Base-by-base conservation (phyloP, 2,797 vertebrate species). In the Tauraco hartlaubi region DNA sequence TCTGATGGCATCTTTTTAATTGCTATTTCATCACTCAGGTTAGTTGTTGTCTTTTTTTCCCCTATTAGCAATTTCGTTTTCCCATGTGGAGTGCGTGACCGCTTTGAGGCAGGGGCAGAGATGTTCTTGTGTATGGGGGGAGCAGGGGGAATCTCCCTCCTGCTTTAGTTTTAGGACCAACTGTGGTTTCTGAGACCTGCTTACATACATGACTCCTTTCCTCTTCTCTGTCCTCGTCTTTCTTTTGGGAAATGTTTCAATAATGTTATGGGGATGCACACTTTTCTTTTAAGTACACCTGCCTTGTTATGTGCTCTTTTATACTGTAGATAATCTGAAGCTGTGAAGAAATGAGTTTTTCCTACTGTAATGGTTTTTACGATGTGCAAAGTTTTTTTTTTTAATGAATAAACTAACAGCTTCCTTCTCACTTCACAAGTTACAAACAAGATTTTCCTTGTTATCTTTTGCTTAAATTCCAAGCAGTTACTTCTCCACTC, bases 1-100 rank as follows among this genome's bases (percentile, higher is more conserved):
- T 88, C 67, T 69, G 73, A 81, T 92, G 91, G 41, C 94, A 92
- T 88, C 78, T 94, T 95, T 90, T 92, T 88, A 97, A 92, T 94
- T 91, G 88, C 82, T 85, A 6, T 96, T 96, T 95, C 55, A 91
- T 95, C 91, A 88, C 73, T 94, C 33, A 52, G 54, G 19, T 76
- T 92, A n/a, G 49, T 62, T 15, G 18, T 55, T 74, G 49, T 48
- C 22, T 48, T 39, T 61, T 63, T 55, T 41, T 41, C 12, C 11
- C 28, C n/a, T 23, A 10, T 68, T 88, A 66, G 58, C 66, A 81
- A 14, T 94, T 90, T 92, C 54, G 21, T 74, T 66, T 85, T 61
- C 13, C 33, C 16, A 9, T 14, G 18, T 62, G 63, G 43, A 69
- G 10, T 5, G 5, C 1, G 1, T 35, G 29, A 67, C 25, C 21